Conservation (phyloP, 1,140 invertebrate genomes). For the Drusus annulatus region DNA sequence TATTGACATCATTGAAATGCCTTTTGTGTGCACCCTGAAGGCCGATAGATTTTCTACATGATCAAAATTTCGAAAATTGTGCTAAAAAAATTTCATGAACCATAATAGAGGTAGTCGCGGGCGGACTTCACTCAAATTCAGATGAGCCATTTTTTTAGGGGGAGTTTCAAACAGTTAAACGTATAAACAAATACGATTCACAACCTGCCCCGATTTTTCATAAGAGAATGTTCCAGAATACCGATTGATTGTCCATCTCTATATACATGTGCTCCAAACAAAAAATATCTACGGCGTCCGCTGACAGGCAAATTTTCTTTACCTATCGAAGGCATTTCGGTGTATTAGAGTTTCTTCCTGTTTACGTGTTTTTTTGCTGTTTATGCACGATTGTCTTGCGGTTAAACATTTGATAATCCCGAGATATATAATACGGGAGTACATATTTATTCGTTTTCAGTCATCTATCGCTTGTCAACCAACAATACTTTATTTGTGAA, state of each 20-base stretch:
- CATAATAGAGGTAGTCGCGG: no score
- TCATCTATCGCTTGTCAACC: not conserved
- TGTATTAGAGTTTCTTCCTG: slow-evolving; percentile 21
- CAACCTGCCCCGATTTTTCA: slow-evolving; percentile 2
- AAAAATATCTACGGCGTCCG: slow-evolving; percentile 9
- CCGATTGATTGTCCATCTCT: not conserved
- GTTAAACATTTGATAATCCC: slow-evolving; percentile 6
- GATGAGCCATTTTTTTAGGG: no score
- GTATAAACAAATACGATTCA: not conserved
- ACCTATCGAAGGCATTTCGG: not conserved
- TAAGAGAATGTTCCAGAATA: not conserved
- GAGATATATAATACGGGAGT: not conserved
- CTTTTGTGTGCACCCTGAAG: no score
- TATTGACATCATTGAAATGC: no score
- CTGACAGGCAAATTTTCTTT: not conserved
- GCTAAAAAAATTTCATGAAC: no score
- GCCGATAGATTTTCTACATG: no score
- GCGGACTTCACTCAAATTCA: no score
- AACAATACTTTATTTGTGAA: not conserved
- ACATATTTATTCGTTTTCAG: not conserved
- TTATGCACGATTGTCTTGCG: slow-evolving; percentile 7
- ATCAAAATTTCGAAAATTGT: no score
- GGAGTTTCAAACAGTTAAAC: no score
- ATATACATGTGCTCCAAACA: not conserved
- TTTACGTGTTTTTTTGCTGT: slow-evolving; percentile 22